phyloP scores from a whole-genome alignment of 2,113 vertebrate species.

The Crotalus helleri region DNA sequence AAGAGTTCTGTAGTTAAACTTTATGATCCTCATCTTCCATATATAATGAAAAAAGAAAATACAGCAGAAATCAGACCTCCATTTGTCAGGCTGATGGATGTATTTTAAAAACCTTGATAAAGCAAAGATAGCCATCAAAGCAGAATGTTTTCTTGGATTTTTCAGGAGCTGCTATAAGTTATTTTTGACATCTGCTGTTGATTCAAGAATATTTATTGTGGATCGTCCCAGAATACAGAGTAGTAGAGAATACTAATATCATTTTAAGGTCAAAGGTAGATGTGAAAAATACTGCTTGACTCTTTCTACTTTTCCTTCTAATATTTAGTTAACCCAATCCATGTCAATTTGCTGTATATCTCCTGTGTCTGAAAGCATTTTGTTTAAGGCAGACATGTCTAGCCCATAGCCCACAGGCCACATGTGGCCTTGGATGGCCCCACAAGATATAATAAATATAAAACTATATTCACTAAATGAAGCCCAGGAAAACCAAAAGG shows the following conservation, averaged over 20 bases:
- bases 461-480: neutral
- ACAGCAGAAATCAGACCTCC: conserved; percentile 1
- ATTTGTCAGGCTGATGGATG: neutral
- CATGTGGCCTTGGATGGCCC: neutral
- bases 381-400: neutral
- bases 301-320: neutral
- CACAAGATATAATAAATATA: neutral
- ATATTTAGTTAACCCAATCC: neutral
- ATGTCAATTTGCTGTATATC: neutral
- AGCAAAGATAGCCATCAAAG: neutral
- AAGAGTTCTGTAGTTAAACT: neutral
- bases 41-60: neutral
- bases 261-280: neutral
- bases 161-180: neutral
- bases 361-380: neutral
- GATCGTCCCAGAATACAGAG: neutral
- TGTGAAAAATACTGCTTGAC: neutral
- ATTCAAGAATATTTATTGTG: neutral
- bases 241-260: neutral
- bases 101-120: conserved; percentile 3
- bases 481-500: neutral
- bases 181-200: neutral
- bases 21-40: neutral
- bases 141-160: neutral
- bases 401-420: neutral